These are phyloP conservation scores for Holcopasites calliopsidis DNA, from an alignment of 1,140 invertebrate species.

Conservation along the genomic window DNA sequence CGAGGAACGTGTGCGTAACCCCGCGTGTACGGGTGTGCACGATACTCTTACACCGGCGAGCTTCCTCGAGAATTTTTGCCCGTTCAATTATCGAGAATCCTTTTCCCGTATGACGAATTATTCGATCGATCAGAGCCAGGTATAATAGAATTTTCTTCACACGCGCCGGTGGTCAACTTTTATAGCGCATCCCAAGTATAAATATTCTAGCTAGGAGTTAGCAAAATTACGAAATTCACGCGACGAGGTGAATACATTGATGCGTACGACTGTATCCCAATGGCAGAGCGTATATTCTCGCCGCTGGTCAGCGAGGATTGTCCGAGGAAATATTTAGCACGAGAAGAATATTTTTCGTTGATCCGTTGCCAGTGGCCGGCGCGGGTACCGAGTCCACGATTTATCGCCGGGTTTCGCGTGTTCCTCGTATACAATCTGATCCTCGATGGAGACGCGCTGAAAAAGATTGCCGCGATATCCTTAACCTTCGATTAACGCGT, in stretches of 20 bases:
- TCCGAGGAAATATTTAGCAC: conserved; percentile 27
- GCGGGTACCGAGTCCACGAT: background rate
- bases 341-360: conserved; percentile 14
- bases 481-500: conserved; percentile 55
- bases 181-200: too few relatives aligned
- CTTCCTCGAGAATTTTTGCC: conserved; percentile 15
- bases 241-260: background rate
- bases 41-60: background rate
- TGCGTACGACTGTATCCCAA: background rate
- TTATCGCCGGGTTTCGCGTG: background rate
- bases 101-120: background rate
- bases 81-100: conserved; percentile 14
- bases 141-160: too few relatives aligned
- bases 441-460: too few relatives aligned
- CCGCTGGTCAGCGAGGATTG: background rate
- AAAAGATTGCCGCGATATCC: conserved; percentile 9
- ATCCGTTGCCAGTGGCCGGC: conserved; percentile 29
- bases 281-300: conserved; percentile 25
- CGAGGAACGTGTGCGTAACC: background rate
- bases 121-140: background rate
- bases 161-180: too few relatives aligned
- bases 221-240: conserved; percentile 25
- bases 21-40: conserved; percentile 18
- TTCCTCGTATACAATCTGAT: background rate
- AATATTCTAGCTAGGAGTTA: conserved; percentile 5